These are phyloP conservation scores for Ctenoplectra terminalis DNA, from an alignment of 1,140 invertebrate species.

Conservation along the genomic window DNA sequence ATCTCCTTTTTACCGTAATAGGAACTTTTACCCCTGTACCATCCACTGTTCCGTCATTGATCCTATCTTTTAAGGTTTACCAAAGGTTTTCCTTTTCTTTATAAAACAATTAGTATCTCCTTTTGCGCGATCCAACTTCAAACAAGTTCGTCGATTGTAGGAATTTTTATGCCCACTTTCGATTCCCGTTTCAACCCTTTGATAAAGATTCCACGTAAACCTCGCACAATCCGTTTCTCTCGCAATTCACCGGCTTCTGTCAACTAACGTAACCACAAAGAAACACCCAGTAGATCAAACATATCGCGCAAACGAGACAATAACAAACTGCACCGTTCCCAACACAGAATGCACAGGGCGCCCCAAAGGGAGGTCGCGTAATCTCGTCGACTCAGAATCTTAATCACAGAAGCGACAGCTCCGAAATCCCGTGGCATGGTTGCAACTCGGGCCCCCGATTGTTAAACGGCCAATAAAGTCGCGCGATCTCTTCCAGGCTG, in stretches of 20 bases:
- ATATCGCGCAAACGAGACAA: conserved; percentile 1
- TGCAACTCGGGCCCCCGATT: conserved; percentile 27
- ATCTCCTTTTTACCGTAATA: conserved; percentile 43
- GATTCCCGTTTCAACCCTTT: background rate
- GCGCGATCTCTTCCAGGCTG: conserved; percentile 66
- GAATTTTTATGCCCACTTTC: too few species aligned
- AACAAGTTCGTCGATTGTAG: too few species aligned
- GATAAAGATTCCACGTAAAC: background rate
- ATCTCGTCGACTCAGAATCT: conserved; percentile 42
- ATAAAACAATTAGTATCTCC: too few species aligned
- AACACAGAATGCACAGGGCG: background rate
- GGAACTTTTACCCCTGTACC: background rate
- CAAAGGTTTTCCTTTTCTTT: too few species aligned
- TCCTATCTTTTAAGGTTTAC: background rate
- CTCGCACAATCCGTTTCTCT: background rate
- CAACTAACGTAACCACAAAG: background rate
- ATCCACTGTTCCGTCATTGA: background rate
- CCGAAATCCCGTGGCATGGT: conserved; percentile 23
- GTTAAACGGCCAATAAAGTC: conserved; percentile 70
- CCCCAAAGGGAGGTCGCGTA: background rate
- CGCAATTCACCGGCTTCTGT: background rate
- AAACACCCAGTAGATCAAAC: background rate
- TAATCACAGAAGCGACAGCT: conserved; percentile 59
- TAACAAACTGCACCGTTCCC: conserved; percentile 2
- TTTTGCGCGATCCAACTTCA: too few species aligned